Conservation (phyloP, 2,113 vertebrate genomes). For the Salvelinus sp. region DNA sequence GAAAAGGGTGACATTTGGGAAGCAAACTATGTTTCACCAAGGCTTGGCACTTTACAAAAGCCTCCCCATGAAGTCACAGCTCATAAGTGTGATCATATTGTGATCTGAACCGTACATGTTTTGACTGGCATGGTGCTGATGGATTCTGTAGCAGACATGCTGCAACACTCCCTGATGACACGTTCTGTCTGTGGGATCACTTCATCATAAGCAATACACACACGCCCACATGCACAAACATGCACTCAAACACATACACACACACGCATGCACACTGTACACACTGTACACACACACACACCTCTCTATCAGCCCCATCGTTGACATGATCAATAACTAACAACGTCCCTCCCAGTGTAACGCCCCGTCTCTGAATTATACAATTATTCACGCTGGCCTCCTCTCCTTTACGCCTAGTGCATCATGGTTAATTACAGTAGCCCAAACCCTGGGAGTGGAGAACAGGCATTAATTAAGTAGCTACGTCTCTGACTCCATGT, state of each 20-base stretch:
- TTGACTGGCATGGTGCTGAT: neutral
- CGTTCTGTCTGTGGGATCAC: slow-evolving; percentile 13
- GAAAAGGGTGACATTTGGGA: too few species aligned
- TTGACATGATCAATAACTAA: neutral
- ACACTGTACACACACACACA: neutral
- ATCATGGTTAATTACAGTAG: slow-evolving; percentile 33
- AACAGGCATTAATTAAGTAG: slow-evolving; percentile 54
- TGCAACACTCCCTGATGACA: slow-evolving; percentile 4
- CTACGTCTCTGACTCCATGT: slow-evolving; percentile 21
- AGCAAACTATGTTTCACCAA: too few species aligned
- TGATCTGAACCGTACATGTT: neutral
- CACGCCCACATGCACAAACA: too few species aligned
- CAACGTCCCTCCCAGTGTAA: neutral
- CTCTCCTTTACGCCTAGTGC: slow-evolving; percentile 19
- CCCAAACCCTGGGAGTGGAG: slow-evolving; percentile 10
- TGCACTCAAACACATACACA: neutral
- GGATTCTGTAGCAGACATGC: neutral
- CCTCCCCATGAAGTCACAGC: too few species aligned
- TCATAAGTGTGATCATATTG: neutral
- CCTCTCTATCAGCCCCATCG: neutral
- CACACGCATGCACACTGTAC: too few species aligned
- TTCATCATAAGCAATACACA: neutral
- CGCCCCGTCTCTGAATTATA: neutral
- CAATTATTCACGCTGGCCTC: slow-evolving; percentile 34
- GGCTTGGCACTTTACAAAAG: too few species aligned